Conservation (phyloP, 2,888 invertebrate species). For the Leptogaster cylindrica region DNA sequence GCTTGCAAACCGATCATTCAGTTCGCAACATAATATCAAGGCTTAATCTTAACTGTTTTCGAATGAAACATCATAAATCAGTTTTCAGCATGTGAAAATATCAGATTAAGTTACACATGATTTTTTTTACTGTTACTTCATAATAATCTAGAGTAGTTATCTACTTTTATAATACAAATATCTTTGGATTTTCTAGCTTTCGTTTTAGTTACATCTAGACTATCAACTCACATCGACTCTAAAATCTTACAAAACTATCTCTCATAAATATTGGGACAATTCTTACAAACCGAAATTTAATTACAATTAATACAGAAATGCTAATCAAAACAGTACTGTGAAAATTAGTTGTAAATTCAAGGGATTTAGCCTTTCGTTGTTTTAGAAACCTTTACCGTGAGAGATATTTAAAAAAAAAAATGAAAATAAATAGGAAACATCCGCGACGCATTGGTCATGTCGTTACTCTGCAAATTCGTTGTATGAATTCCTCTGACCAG, state of each 20-base stretch:
- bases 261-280: background rate
- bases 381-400: constrained; percentile 26
- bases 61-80: too few relatives aligned
- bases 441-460: background rate
- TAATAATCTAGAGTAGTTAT: too few relatives aligned
- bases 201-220: background rate
- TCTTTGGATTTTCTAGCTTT: constrained; percentile 36
- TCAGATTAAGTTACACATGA: too few relatives aligned
- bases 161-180: constrained; percentile 15
- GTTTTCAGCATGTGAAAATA: too few relatives aligned
- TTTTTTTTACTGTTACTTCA: too few relatives aligned
- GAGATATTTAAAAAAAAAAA: too few relatives aligned
- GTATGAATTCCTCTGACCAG: background rate
- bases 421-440: too few relatives aligned
- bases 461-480: background rate
- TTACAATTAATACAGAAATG: too few relatives aligned
- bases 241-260: background rate
- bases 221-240: background rate
- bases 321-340: background rate
- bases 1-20: constrained; percentile 20
- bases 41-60: constrained; percentile 13
- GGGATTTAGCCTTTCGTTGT: constrained; percentile 4
- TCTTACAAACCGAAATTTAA: too few relatives aligned
- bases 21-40: constrained; percentile 26
- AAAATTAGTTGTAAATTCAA: background rate